Conservation (phyloP, 1,140 invertebrate species). For the Hypothenemus hampei region DNA sequence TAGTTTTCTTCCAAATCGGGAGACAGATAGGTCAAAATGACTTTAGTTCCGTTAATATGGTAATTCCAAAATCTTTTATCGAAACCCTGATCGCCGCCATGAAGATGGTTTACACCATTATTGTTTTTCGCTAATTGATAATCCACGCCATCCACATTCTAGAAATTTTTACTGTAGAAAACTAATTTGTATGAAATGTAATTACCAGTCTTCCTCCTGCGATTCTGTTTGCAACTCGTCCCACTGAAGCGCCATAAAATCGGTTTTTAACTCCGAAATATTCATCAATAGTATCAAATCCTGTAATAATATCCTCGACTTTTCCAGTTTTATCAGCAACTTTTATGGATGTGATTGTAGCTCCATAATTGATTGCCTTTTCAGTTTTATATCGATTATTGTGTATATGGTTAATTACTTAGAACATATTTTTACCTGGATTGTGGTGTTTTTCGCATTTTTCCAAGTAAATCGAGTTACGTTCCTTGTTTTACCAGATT, state of each 20-base stretch:
- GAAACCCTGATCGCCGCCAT: slow-evolving; percentile 84
- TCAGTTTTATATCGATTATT: too few species aligned
- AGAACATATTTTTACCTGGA: too few species aligned
- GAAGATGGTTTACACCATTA: slow-evolving; percentile 66
- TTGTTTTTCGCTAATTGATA: slow-evolving; percentile 69
- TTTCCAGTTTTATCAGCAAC: slow-evolving; percentile 65
- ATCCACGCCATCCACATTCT: slow-evolving; percentile 62
- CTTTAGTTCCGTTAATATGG: slow-evolving; percentile 41
- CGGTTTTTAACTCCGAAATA: slow-evolving; percentile 59
- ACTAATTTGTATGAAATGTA: too few species aligned
- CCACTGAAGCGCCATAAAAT: slow-evolving; percentile 84
- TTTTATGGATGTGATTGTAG: slow-evolving; percentile 67
- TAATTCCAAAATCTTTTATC: slow-evolving; percentile 62
- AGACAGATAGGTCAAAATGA: slow-evolving; percentile 41
- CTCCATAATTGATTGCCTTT: slow-evolving; percentile 74
- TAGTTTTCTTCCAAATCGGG: slow-evolving; percentile 80
- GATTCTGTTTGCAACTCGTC: slow-evolving; percentile 84
- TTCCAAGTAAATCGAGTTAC: slow-evolving; percentile 53
- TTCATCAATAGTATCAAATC: slow-evolving; percentile 68
- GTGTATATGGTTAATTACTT: too few species aligned
- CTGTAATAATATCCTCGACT: slow-evolving; percentile 65
- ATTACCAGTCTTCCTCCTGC: slow-evolving; percentile 58
- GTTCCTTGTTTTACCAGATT: slow-evolving; percentile 20
- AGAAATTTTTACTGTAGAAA: too few species aligned
- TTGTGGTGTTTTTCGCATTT: slow-evolving; percentile 53